These are phyloP conservation scores for Leptura quadrifasciata DNA, from an alignment of 2,888 invertebrate genomes.

Conservation along the genomic window DNA sequence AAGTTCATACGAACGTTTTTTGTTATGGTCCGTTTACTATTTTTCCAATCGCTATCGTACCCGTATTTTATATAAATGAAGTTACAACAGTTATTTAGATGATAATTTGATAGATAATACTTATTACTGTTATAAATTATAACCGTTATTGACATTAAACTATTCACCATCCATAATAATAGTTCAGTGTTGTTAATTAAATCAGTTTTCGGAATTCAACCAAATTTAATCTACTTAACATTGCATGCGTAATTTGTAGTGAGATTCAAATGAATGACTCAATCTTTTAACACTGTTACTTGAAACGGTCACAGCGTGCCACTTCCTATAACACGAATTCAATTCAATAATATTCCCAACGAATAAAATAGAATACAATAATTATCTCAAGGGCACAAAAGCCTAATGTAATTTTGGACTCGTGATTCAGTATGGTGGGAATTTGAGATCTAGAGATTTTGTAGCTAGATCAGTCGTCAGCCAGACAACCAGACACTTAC, in stretches of 20 bases:
- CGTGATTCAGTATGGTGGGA: constrained; percentile 37
- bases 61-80: too few species aligned
- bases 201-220: not conserved
- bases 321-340: constrained; percentile 3
- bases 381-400: constrained; percentile 27
- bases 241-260: constrained; percentile 8
- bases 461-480: constrained; percentile 35
- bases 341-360: constrained; percentile 16
- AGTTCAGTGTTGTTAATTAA: not conserved
- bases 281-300: constrained; percentile 13
- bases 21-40: too few species aligned
- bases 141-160: not conserved
- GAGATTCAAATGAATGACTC: constrained; percentile 11
- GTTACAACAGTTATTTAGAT: too few species aligned
- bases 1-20: too few species aligned
- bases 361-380: constrained; percentile 18
- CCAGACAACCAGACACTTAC: constrained; percentile 29
- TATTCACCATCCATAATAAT: not conserved
- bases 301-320: not conserved
- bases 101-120: too few species aligned
- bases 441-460: constrained; percentile 25
- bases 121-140: too few species aligned
- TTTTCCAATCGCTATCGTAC: too few species aligned
- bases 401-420: constrained; percentile 24
- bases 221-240: not conserved